Base-by-base conservation (phyloP, 2,888 invertebrate species). In the Tipula vernalis region DNA sequence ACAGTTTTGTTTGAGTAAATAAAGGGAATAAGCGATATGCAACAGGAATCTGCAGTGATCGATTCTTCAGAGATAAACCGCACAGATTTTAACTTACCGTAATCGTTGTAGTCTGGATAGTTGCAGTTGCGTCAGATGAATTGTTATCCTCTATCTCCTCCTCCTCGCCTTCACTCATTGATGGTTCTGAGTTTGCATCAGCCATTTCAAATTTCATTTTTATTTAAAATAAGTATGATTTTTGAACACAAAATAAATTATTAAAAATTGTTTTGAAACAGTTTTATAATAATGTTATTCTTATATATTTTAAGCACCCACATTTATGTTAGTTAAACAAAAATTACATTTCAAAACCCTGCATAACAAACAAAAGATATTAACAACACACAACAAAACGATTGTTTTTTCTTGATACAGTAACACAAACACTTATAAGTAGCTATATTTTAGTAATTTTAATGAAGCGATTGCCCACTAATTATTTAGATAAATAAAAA, bases 141-240 rank as follows among this genome's bases (percentile, higher is more conserved):
- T 86, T 86, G 18, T 85, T 85, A 28, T 86, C 86, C 28, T 47
- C 71, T 8, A 71, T 18, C 12, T 71, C 71, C 8, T 71, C 71
- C 12, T 71, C 71, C 71, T 71, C 57, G 5, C 18, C 42, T 4
- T 41, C 42, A 28, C 44, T 71, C 71, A 71, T 44, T n/a, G 86
- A 86, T 47, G 47, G 42, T 44, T 86, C 86, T n/a, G 86, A 86
- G 42, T 47, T 86, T 86, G 5, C 42, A 86, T 86, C 47, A 86
- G 86, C 42, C 42, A 86, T 86, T 86, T 86, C 86, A 44, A 86
- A 44, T 86, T 86, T 86, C 86, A 86, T 44, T 86, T 86, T 85
- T 28, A 83, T n/a, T 51, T 51, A 71, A 6, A 51, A 12, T n/a
- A 28, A 71, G 12, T 39, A 39, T 39, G 6, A 0, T 5, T 39